Evolutionary conservation across 2,888 invertebrate species (phyloP), one percentile per base, ranked within the genome.

Genomic region (Morpho deidamia): DNA sequence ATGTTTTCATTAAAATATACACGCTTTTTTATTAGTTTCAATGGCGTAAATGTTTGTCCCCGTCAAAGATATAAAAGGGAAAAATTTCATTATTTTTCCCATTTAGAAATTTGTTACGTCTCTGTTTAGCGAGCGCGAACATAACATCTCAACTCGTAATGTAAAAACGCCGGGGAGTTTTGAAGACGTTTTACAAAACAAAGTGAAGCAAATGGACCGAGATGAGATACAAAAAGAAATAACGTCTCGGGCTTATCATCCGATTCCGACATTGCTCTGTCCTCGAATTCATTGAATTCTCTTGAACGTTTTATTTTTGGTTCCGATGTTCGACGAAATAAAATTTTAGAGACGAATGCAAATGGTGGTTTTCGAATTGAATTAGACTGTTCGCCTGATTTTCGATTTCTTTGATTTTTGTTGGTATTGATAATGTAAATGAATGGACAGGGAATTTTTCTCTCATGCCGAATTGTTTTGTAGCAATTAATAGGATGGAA

Each of bases 211-310:
- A 59, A 59, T 59, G 53, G 44, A 51, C 51, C 56, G 59, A 51
- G 56, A 56, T 53, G 56, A 59, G 56, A 59, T 59, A 59, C 53
- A 56, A 53, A 56, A 53, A 56, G 53, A 53, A 56, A 59, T 53
- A 56, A 56, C 53, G 51, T 56, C 44, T 12, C 34, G 47, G 35
- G 56, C 56, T 56, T 56, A 59, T 59, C 53, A 51, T 56, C 44
- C 51, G 56, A 56, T 54, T 41, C 48, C 49, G 53, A 44, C 52
- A 40, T 42, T 42, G 53, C 43, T 53, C 23, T 45, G 54, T 57
- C 55, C 38, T 37, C 51, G 53, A 56, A 59, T 59, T 59, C 59
- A 56, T 59, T 59, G 48, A 56, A 59, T 59, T 51, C 46, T 44
- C 42, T 42, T 51, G 42, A 51, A 55, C 52, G 48, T 56, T 59